Evolutionary conservation across 2,113 vertebrate genomes (phyloP), one percentile per base, ranked within the genome.

Genomic region (Gnathonemus echidnorhynchus): DNA sequence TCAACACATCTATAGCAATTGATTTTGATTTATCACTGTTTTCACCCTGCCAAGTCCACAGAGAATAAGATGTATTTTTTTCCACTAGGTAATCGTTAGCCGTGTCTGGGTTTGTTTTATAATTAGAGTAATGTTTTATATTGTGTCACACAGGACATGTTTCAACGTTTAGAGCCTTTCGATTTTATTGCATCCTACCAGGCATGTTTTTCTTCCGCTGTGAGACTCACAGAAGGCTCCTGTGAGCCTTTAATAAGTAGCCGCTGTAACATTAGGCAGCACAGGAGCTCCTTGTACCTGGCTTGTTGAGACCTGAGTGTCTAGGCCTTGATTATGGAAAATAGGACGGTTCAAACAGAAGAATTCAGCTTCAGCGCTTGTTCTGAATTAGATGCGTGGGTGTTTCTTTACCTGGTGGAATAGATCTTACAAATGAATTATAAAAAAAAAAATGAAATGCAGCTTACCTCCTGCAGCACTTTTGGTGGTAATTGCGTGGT

Each of bases 101-200:
- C 91, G 95, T 95, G 95, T 96, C 96, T 94, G 94, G 93, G 92
- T 95, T 97, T 95, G 94, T 94, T 95, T 96, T 90, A 93, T 94
- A 95, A 96, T 96, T 96, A 96, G 94, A 95, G 91, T 95, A 95
- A 91, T 95, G 94, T 95, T 97, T 94, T 97, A 96, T 96, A 94
- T 96, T 93, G 94, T 97, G 95, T 97, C 95, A 97, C 95, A 95
- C 96, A 95, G 95, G 92, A 96, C 95, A 95, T 96, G 96, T 93
- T 95, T 92, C 91, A 92, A 89, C 89, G 92, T 91, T 90, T 89
- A 95, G 94, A 95, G 94, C 95, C 95, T 93, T 95, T 95, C 96
- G 95, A 95, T 93, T 95, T 97, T 96, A 98, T 97, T 98, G 97
- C 96, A 97, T 96, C 96, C 95, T 97, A 95, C 93, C 90, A 91